Conservation (phyloP, 2,888 invertebrate species). For the Napeogenes inachia region DNA sequence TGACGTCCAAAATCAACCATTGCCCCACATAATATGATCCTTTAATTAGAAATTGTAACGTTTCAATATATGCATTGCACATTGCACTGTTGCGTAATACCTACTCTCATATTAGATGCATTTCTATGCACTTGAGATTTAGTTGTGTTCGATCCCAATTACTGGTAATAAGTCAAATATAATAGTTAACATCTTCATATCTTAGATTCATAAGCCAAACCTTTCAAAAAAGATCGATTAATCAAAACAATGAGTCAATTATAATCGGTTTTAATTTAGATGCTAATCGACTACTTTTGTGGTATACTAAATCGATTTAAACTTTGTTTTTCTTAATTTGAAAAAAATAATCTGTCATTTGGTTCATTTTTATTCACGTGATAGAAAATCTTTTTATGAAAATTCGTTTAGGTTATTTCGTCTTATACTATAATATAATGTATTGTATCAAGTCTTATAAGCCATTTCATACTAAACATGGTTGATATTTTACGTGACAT, state of each 20-base stretch:
- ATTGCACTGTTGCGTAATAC: conserved; percentile 46
- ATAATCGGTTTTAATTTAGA: neutral
- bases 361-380: neutral
- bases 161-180: conserved; percentile 16
- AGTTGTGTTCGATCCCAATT: conserved; percentile 17
- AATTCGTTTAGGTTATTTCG: neutral
- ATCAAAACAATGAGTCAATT: neutral
- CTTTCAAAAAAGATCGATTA: neutral
- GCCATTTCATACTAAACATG: conserved; percentile 3
- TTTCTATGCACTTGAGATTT: conserved; percentile 35
- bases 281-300: neutral
- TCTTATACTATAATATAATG: neutral
- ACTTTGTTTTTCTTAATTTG: too few relatives aligned
- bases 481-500: conserved; percentile 21
- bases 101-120: conserved; percentile 34
- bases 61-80: conserved; percentile 42
- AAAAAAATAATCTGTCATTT: neutral
- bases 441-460: neutral
- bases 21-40: neutral
- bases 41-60: conserved; percentile 48
- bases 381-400: neutral
- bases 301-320: too few relatives aligned
- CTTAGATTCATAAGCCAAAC: too few relatives aligned
- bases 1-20: too few relatives aligned
- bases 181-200: neutral